phyloP scores from a whole-genome alignment of 1,140 invertebrate genomes.

The Riptortus pedestris region DNA sequence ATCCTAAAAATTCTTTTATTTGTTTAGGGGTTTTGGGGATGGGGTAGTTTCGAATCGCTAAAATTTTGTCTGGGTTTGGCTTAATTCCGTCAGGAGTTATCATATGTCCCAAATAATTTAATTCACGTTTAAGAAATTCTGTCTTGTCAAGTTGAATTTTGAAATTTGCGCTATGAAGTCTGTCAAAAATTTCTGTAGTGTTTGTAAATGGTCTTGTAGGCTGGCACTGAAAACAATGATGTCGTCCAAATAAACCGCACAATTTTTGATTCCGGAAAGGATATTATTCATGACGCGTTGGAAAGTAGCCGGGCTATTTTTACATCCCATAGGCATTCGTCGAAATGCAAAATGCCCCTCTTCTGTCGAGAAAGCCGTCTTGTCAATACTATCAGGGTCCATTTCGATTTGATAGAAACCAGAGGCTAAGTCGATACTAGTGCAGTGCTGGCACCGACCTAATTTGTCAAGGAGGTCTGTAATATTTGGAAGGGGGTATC shows the following conservation, averaged over 20 bases:
- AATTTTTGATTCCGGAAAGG: slow-evolving; percentile 28
- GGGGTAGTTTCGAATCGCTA: slow-evolving; percentile 37
- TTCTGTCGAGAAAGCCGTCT: too few relatives aligned
- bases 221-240: slow-evolving; percentile 36
- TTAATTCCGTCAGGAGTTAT: slow-evolving; percentile 37
- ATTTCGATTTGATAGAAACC: too few relatives aligned
- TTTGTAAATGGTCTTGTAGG: slow-evolving; percentile 34
- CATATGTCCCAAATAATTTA: slow-evolving; percentile 39
- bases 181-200: slow-evolving; percentile 32
- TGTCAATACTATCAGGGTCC: too few relatives aligned
- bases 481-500: too few relatives aligned
- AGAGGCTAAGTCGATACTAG: too few relatives aligned
- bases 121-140: slow-evolving; percentile 39
- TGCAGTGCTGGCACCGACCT: too few relatives aligned
- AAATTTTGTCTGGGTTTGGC: slow-evolving; percentile 38
- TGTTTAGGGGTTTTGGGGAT: slow-evolving; percentile 33
- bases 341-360: too few relatives aligned
- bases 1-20: slow-evolving; percentile 8
- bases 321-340: background rate
- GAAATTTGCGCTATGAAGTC: slow-evolving; percentile 38
- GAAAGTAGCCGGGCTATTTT: slow-evolving; percentile 26
- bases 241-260: slow-evolving; percentile 40
- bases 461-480: too few relatives aligned
- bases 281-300: slow-evolving; percentile 21
- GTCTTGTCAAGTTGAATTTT: slow-evolving; percentile 36